Evolutionary conservation across 2,888 invertebrate genomes (phyloP), one percentile per base, ranked within the genome.

Genomic region (Dynastes grantii): DNA sequence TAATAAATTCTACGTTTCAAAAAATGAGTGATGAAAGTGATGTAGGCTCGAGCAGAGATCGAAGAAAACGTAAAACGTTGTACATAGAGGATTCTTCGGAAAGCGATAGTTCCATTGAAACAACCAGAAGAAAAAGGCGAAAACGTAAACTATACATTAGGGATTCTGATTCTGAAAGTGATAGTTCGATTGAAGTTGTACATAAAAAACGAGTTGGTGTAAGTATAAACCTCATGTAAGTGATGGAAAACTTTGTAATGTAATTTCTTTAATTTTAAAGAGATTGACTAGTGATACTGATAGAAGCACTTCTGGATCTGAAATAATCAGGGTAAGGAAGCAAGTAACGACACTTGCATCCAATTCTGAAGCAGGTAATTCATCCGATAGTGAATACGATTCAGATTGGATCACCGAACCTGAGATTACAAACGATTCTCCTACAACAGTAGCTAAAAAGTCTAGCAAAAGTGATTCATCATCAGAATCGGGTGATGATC

Each of bases 401-500:
- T 78, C 79, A 40, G 80, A 81, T 73, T 80, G 80, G 77, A 51
- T 70, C 27, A 71, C 81, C 29, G 80, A 79, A 73, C 58, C 63
- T 2, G 77, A 64, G n/a, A 27, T 16, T 32, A 63, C 45, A 45
- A 27, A 58, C 1, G 65, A 40, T 1, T 16, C 32, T 13, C 51
- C 65, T 2, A 53, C 29, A 40, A 13, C 58, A 16, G 53, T 68
- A 45, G 6, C 32, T 3, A 70, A 65, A 5, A n/a, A 22, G 8
- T 71, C 16, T 16, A 40, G 67, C 5, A 76, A 78, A 63, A 81
- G 82, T 1, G 86, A 83, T 6, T 82, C 83, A 79, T 90, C 91
- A 29, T 92, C 92, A 0, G 92, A 92, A 82, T 91, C 90, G 84
- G 94, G 92, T 67, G 94, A 95, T 84, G 94, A 93, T 63, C 91